Conservation (phyloP, 2,797 vertebrate genomes). For the Erethizon dorsatum region DNA sequence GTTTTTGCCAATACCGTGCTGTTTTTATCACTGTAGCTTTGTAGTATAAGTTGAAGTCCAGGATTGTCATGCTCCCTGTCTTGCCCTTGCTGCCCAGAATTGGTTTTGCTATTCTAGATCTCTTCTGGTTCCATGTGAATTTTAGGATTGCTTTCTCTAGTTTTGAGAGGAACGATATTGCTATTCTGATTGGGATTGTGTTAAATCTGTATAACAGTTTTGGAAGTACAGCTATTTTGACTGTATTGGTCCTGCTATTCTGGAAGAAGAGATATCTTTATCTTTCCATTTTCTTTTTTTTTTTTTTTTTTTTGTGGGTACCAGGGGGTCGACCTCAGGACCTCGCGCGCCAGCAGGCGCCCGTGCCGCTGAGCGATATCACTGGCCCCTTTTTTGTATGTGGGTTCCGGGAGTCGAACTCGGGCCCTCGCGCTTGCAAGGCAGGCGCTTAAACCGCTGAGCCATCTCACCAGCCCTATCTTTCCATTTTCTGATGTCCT, state of each 20-base stretch:
- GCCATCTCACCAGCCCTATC: no score
- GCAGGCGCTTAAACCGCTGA: no score
- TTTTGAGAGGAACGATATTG: neutral
- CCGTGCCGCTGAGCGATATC: no score
- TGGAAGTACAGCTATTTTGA: neutral
- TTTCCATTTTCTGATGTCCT: neutral
- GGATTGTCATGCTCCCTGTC: neutral
- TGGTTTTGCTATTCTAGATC: neutral
- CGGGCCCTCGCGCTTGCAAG: no score
- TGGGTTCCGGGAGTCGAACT: no score
- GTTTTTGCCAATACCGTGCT: neutral
- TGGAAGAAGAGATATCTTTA: neutral
- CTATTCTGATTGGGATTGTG: neutral
- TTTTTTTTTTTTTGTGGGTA: no score
- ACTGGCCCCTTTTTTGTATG: no score
- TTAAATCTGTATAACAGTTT: neutral
- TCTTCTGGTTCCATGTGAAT: neutral
- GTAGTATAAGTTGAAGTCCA: neutral
- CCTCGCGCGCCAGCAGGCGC: no score
- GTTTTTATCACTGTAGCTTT: neutral
- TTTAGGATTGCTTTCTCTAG: neutral
- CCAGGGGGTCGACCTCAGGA: no score
- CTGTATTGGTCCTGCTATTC: neutral
- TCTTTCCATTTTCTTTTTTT: neutral
- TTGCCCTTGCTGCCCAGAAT: neutral